These are phyloP conservation scores for Mus pahari DNA, from an alignment of 2,113 vertebrate genomes.

Conservation along the genomic window DNA sequence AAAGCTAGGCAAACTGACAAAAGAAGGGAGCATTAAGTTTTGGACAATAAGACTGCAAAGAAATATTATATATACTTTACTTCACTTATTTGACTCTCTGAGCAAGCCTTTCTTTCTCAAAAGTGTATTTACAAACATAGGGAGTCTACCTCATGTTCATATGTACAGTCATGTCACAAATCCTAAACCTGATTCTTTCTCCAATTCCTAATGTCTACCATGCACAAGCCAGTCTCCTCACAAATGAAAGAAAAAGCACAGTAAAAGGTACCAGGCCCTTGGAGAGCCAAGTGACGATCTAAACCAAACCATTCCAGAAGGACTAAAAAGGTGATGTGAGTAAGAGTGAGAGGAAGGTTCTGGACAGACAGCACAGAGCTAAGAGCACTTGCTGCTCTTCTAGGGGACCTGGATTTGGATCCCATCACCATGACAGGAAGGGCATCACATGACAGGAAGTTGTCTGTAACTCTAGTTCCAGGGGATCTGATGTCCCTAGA, in stretches of 20 bases:
- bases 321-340: not conserved
- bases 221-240: not conserved
- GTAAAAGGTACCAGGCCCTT: not conserved
- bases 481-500: not conserved
- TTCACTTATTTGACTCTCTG: not conserved
- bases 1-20: slow-evolving; percentile 7
- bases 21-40: slow-evolving; percentile 17
- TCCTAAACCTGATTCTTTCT: not conserved
- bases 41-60: slow-evolving; percentile 28
- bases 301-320: not conserved
- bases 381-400: not conserved
- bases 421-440: not conserved
- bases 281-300: not conserved
- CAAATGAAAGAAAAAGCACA: not conserved
- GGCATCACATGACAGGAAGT: too few species aligned
- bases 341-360: not conserved
- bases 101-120: not conserved
- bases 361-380: not conserved
- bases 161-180: not conserved
- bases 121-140: not conserved
- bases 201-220: not conserved
- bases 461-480: not conserved
- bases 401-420: not conserved
- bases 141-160: not conserved
- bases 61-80: not conserved